Base-by-base conservation (phyloP, 2,797 vertebrate genomes). In the Tragelaphus oryx region DNA sequence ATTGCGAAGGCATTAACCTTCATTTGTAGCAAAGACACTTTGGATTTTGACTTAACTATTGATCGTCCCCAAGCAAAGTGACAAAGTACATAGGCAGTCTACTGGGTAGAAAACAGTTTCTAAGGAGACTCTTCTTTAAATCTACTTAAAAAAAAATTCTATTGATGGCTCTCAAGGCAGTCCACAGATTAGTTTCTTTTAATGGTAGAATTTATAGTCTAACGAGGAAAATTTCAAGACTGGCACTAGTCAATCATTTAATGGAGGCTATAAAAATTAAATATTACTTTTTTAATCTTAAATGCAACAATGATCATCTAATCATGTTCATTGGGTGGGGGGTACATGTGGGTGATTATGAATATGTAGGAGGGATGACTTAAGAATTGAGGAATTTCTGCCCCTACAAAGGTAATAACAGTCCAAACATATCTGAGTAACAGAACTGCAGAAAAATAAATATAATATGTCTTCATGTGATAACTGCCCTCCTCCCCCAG, bases 1-100 rank as follows among this genome's bases (percentile, higher is more conserved):
- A 74, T 62, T 93, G 54, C 92, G 88, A 92, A 97, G 74, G 11
- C 84, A 87, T 95, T 95, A 93, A 92, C 93, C 75, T 97, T 97
- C 68, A 44, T 96, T 68, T 89, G 41, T 9, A 97, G 93, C 88
- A 81, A 55, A 91, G 14, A 37, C 68, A 87, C 10, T 71, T 46
- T 81, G 41, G 30, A 37, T 81, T 95, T 96, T 75, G 14, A 78
- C 60, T 94, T 92, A 82, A 94, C 75, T 80, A 6, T 92, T 86
- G 79, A 68, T 74, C 17, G 4, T 26, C 59, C 37, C 11, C 82
- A 93, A 65, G 11, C 48, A 48, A 90, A 80, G 54, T 52, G 81
- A 50, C 54, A 81, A 90, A 81, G 26, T 37, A 60, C 14, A 1
- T 33, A 22, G 52, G 6, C 14, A 11, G 68, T 48, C 17, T 46